phyloP scores from a whole-genome alignment of 2,113 vertebrate genomes.

The Oncorhynchus tshawytscha region DNA sequence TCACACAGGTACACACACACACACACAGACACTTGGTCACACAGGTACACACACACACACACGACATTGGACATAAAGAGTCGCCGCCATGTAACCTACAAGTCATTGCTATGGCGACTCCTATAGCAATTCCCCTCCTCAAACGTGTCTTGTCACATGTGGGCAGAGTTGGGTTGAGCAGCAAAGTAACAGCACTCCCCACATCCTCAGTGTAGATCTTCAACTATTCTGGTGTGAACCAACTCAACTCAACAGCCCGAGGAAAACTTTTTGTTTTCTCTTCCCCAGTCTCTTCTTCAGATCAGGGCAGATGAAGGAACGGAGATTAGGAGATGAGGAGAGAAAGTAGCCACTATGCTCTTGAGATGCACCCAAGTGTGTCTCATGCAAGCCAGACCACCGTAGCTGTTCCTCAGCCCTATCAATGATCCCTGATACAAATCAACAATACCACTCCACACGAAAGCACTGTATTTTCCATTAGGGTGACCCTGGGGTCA shows the following conservation, averaged over 20 bases:
- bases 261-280: neutral
- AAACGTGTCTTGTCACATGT: conserved; percentile 10
- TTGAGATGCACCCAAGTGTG: no score
- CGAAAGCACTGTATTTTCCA: conserved; percentile 3
- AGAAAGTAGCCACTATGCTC: no score
- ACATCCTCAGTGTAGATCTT: neutral
- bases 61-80: conserved; percentile 11
- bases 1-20: no score
- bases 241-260: neutral
- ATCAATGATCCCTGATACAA: neutral
- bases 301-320: neutral
- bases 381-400: no score
- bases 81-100: conserved; percentile 15
- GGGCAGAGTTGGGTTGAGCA: neutral
- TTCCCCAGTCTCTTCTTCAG: neutral
- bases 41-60: no score
- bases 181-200: no score
- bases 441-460: no score
- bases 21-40: no score
- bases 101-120: conserved; percentile 11
- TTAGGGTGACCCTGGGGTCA: neutral
- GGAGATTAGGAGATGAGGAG: neutral
- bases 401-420: no score
- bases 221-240: neutral
- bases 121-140: neutral